Base-by-base conservation (phyloP, 1,140 invertebrate species). In the Uloborus diversus region DNA sequence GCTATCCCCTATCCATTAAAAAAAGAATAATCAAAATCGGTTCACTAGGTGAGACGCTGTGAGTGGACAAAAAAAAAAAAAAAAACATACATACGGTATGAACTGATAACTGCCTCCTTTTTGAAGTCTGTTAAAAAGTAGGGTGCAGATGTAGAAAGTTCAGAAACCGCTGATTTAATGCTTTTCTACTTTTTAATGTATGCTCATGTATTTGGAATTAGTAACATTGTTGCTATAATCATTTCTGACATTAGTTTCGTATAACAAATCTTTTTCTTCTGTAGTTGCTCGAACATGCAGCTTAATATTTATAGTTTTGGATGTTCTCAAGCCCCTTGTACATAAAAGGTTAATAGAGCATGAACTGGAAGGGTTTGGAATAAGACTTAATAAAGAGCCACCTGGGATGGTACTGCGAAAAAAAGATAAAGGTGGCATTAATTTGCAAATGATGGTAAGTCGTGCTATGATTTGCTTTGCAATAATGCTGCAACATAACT, bases 351-450 rank as follows among this genome's bases (percentile, higher is more conserved):
- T 99, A 1, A 91, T 99, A 71, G 98, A 99, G 87, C 94, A 98
- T 85, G 98, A 99, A 88, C 91, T 99, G 87, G 98, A 99, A 91
- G 98, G 98, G 28, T 99, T 99, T 87, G 98, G 98, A 2, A 91
- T 99, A 53, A 89, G 98, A 82, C 88, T 99, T 13, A 99, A 99
- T 86, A 98, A 98, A 88, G 91, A 94, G 84, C 97, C 98, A 28
- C 98, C 98, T 49, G 98, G 98, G 86, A 99, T 99, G 86, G 92
- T 92, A 80, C 98, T 98, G 85, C 91, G 95, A 82, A 95, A 92
- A 86, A 99, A 99, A 89, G 98, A 99, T 82, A 99, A 99, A 88
- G 98, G 97, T 82, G 94, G 94, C 85, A 91, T 98, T 33, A 98
- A 97, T 88, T 88, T 98, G n/a, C 95, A 96, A 85, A 89, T 89